phyloP scores from a whole-genome alignment of 2,797 vertebrate species.

The Australoheros facetus region DNA sequence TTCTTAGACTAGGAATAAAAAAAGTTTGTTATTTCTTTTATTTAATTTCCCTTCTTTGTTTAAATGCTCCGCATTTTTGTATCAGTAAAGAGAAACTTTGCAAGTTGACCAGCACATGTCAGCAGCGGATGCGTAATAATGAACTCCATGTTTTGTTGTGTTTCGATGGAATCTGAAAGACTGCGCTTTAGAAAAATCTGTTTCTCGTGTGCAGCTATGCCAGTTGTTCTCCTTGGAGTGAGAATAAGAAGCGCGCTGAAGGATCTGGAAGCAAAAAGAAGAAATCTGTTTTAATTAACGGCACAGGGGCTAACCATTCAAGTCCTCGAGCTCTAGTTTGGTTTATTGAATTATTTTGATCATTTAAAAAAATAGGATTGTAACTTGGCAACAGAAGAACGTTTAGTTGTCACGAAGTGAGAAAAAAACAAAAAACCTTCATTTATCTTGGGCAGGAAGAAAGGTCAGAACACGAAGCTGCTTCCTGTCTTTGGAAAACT shows the following conservation, averaged over 20 bases:
- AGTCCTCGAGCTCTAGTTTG: not conserved
- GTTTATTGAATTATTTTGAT: not conserved
- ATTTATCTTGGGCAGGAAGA: not conserved
- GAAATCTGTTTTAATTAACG: not conserved
- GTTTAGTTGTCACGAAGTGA: not conserved
- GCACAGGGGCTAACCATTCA: not conserved
- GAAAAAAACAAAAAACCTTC: not conserved
- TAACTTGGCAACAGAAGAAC: not conserved
- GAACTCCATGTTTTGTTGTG: not conserved
- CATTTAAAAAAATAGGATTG: not conserved
- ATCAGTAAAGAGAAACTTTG: not conserved
- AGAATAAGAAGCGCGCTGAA: not conserved
- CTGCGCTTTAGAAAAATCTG: not conserved
- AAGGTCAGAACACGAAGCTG: too few relatives aligned
- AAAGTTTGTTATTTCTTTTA: not conserved
- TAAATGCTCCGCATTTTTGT: not conserved
- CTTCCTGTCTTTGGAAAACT: constrained; percentile 10
- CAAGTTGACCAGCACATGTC: not conserved
- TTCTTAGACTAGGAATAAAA: not conserved
- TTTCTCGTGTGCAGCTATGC: not conserved
- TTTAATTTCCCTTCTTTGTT: not conserved
- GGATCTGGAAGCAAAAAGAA: not conserved
- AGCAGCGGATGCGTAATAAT: not conserved
- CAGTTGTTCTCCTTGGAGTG: not conserved
- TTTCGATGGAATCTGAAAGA: not conserved